Conservation (phyloP, 2,797 vertebrate genomes). For the Melopsittacus undulatus region DNA sequence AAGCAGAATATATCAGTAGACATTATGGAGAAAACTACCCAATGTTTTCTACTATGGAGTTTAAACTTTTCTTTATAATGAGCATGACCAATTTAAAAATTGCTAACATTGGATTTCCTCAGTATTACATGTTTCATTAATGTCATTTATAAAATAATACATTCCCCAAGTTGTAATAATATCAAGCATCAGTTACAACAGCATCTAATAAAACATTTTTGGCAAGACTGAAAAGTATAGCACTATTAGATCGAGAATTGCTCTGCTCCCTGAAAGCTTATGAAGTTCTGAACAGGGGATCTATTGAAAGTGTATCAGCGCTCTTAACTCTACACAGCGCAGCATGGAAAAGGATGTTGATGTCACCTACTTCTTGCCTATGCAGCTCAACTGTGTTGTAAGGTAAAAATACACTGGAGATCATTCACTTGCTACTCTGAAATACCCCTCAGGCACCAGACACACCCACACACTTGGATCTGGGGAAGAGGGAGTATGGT, state of each 20-base stretch:
- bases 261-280: constrained; percentile 33
- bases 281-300: not conserved
- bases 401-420: not conserved
- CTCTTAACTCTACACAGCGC: not conserved
- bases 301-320: not conserved
- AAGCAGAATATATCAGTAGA: not conserved
- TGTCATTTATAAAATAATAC: constrained; percentile 15
- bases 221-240: constrained; percentile 16
- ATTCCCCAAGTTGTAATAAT: constrained; percentile 19
- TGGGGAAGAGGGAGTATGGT: not conserved
- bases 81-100: not conserved
- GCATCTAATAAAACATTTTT: constrained; percentile 44
- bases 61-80: not conserved
- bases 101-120: not conserved
- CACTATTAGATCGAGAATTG: not conserved
- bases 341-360: not conserved
- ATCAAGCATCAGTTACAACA: constrained; percentile 43
- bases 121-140: not conserved
- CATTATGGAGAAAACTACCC: not conserved
- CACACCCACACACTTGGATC: not conserved
- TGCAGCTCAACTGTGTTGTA: not conserved
- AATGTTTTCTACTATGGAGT: not conserved
- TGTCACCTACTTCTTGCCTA: not conserved
- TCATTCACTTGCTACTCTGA: not conserved
- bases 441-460: not conserved